Evolutionary conservation across 1,140 invertebrate species (phyloP).

Genomic region (Neodiprion pinetum): DNA sequence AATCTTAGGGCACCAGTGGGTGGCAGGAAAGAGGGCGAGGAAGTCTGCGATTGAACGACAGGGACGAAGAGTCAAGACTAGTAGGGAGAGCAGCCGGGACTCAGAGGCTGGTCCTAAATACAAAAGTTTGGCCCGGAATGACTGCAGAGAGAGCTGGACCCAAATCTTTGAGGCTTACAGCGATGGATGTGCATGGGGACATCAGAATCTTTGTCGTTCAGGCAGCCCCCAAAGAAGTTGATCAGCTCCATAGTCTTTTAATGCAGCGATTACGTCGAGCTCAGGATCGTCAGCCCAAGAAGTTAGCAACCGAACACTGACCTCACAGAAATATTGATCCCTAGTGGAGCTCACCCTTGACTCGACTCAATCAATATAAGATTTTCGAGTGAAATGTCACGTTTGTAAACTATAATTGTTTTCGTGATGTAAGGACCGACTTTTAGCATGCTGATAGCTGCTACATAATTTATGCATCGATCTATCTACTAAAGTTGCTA

Average conservation of each 20-base stretch:
- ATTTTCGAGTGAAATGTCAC: background rate
- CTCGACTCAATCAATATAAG: conserved; percentile 24
- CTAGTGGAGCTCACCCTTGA: conserved; percentile 15
- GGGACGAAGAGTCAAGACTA: conserved; percentile 74
- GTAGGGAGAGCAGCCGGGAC: conserved; percentile 89
- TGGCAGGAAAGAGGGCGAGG: conserved; percentile 93
- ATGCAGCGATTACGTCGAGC: conserved; percentile 69
- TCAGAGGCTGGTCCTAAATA: conserved; percentile 89
- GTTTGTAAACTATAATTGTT: conserved; percentile 23
- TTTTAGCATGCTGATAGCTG: conserved; percentile 25
- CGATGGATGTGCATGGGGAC: conserved; percentile 82
- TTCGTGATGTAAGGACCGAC: conserved; percentile 22
- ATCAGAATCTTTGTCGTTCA: conserved; percentile 85
- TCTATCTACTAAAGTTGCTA: conserved; percentile 18
- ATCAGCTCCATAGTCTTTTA: conserved; percentile 75
- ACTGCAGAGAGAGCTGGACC: conserved; percentile 83
- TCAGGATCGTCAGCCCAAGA: conserved; percentile 55
- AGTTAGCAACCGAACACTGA: conserved; percentile 55
- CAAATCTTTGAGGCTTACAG: conserved; percentile 89
- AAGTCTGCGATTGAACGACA: conserved; percentile 86
- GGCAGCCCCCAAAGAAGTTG: conserved; percentile 81
- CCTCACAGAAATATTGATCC: conserved; percentile 25
- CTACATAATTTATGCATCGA: conserved; percentile 38
- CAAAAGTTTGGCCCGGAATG: conserved; percentile 95
- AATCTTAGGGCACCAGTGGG: conserved; percentile 63